Evolutionary conservation across 2,797 vertebrate species (phyloP), one percentile per base, ranked within the genome.

Genomic region (Toxotes lorentzi): DNA sequence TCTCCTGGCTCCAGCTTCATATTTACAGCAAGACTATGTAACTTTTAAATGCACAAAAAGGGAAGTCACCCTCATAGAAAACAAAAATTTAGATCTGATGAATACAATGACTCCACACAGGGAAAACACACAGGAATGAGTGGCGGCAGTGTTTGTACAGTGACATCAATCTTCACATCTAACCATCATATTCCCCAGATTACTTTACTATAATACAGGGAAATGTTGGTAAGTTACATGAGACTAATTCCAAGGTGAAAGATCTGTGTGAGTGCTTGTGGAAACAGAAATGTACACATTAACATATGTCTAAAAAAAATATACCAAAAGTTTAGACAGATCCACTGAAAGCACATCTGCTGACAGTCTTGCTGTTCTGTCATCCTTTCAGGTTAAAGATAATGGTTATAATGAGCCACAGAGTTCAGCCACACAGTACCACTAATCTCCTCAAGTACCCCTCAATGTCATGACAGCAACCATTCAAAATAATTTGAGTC

Each of bases 361-460:
- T 76, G 48, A 51, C 56, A 16, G 45, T 17, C 35, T 24, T 30
- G 16, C 1, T 19, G 2, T 61, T 66, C 60, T 61, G 73, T 68
- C 73, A 4, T 82, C 69, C 63, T 73, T 38, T 79, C 47, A 66
- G 41, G 74, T 85, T 82, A 66, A 61, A 61, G 64, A 72, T 81
- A 70, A 85, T 78, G 57, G 32, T 78, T 77, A 54, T 73, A 84
- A 79, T 83, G 81, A 84, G 72, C 76, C 73, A 76, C 77, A 72
- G 57, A 69, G 35, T 69, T n/a, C 60, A 64, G 45, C 79, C 85
- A 60, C 76, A 84, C 57, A 70, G 61, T 30, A 71, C 78, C 85
- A 72, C 72, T 75, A 70, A 77, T 87, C 74, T 83, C 35, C 45
- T 65, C 34, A 66, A 85, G 59, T 78, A 38, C 14, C 64, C 64